Evolutionary conservation across 2,797 vertebrate genomes (phyloP), one percentile per base, ranked within the genome.

Genomic region (Carcharodon carcharias): DNA sequence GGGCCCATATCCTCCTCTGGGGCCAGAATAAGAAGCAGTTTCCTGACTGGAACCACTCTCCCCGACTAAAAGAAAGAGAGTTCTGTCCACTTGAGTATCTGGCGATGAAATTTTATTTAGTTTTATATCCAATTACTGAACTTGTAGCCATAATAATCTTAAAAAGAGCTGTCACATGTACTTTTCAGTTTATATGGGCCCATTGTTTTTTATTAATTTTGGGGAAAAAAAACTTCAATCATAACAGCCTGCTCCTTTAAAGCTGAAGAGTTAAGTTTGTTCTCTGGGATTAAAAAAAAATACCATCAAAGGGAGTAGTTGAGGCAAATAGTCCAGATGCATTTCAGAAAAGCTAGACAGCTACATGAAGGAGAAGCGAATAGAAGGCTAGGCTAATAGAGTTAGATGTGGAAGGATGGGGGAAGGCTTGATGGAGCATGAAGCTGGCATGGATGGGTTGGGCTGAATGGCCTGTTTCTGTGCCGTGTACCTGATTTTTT

Each of bases 121-220:
- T 58, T 77, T 77, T 71, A 95, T 95, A 56, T 95, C 50, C 94
- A 95, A 95, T 95, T 95, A 73, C 69, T 77, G 91, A 40, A 93
- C n/a, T 56, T 73, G 69, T 77, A 95, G 63, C 45, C 93, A 95
- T 77, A 95, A 71, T 73, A 73, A 95, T 77, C 69, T 58, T 77
- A 95, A 54, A 95, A 50, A 16, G 69, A 35, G 54, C 71, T 95
- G 54, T 95, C 94, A 21, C 65, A 8, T 54, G 40, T 9, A 77
- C 12, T 95, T 95, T 77, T 77, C 8, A 95, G 45, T n/a, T 95
- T 95, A 95, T 50, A 95, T 56, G 54, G 94, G 28, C 50, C 69
- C 54, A 56, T 95, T 95, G 69, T 95, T 95, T 50, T 26, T 31
- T 77, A 35, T 95, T 71, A 56, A 73, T 77, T 45, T 93, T 1